A percentile compares a stretch with the other conserved stretches of the same genome.
Conservation (phyloP, 2,797 vertebrate genomes). For the Petrocephalus sullivani region DNA sequence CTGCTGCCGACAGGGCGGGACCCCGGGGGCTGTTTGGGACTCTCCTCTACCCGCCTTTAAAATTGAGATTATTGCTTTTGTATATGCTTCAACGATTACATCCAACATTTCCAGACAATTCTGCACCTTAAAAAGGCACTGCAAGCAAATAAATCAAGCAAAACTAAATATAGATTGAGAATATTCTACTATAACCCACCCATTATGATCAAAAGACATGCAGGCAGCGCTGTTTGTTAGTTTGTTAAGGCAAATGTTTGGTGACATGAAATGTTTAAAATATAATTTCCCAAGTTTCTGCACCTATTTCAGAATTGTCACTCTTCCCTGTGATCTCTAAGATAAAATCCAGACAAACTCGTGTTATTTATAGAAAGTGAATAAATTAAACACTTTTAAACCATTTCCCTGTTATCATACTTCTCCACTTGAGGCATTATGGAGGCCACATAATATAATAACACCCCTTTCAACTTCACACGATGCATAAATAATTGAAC, state of each 20-base stretch:
- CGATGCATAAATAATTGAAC: neutral
- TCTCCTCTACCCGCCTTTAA: neutral
- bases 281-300: neutral
- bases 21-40: neutral
- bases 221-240: neutral
- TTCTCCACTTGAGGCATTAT: neutral
- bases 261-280: neutral
- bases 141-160: neutral
- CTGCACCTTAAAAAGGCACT: neutral
- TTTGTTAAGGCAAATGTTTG: neutral
- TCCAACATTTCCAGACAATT: neutral
- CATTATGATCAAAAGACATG: neutral
- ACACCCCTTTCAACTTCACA: neutral
- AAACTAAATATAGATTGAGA: neutral
- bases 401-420: neutral
- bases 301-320: neutral
- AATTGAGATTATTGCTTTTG: neutral
- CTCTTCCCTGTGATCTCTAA: neutral
- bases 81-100: neutral
- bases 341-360: neutral
- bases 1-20: neutral
- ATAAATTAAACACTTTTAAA: neutral
- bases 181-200: neutral
- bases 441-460: neutral
- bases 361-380: neutral